Evolutionary conservation across 2,888 invertebrate genomes (phyloP).

Genomic region (Rapana venosa): DNA sequence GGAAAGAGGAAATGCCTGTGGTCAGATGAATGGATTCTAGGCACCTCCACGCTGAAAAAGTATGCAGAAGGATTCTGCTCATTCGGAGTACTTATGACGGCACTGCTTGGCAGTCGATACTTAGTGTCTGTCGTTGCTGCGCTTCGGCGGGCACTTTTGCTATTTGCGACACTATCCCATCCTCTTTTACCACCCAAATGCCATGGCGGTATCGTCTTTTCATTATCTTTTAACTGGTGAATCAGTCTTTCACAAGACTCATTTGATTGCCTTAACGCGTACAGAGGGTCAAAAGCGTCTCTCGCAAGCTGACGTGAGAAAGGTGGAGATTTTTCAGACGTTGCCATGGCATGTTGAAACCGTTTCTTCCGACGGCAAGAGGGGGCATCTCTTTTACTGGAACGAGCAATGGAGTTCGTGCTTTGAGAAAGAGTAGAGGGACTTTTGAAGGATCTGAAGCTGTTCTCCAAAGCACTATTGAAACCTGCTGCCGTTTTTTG

Average conservation of each 20-base stretch:
- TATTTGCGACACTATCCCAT: neutral
- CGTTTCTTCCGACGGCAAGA: neutral
- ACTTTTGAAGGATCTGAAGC: neutral
- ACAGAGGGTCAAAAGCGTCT: neutral
- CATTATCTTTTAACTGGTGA: neutral
- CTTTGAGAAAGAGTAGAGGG: neutral
- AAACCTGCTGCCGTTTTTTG: neutral
- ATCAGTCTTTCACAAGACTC: neutral
- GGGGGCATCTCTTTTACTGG: neutral
- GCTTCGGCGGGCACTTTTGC: neutral
- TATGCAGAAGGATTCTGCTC: neutral
- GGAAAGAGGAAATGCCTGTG: neutral
- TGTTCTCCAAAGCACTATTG: neutral
- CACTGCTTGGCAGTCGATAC: neutral
- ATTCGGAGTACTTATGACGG: too few relatives aligned
- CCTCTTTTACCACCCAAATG: neutral
- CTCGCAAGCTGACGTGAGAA: neutral
- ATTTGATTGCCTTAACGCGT: neutral
- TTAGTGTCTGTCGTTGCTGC: neutral
- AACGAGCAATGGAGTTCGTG: neutral
- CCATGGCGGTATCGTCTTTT: neutral
- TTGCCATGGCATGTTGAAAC: neutral
- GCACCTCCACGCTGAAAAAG: slow-evolving; percentile 7
- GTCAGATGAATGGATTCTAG: neutral
- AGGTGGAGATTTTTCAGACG: neutral